Evolutionary conservation across 2,113 vertebrate species (phyloP), one percentile per base, ranked within the genome.

Genomic region (Paratilapia polleni): DNA sequence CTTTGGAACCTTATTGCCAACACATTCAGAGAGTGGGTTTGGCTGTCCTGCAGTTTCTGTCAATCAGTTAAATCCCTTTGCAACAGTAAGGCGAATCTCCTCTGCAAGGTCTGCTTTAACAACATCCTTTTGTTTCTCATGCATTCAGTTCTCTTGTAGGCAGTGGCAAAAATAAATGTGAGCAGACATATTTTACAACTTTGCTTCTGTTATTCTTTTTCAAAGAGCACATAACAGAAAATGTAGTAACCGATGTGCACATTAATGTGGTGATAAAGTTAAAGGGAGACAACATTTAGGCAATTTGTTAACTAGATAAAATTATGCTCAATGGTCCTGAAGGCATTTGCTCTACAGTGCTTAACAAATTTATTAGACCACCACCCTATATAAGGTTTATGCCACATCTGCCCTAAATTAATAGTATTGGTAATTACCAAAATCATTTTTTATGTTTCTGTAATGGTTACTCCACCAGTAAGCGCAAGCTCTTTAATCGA

Each of bases 21-120:
- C 63, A 57, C 78, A 77, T 91, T 90, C 84, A 90, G 80, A 78
- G 22, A 82, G 74, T 52, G 82, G 70, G 82, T 82, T 89, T 56
- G 19, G 58, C 79, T 81, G 84, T 88, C 84, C 87, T 91, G 75
- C 77, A 87, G 66, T 87, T 87, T 92, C 91, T 92, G 86, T 94
- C 94, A 91, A 84, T 92, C 93, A 94, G 74, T 89, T 64, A 86
- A 91, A 90, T 90, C 85, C 87, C 85, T 86, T 89, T 88, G 80
- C 82, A 88, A 75, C 78, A 81, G 77, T 66, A 81, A 64, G 77
- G 63, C 41, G 41, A 89, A 75, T 82, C 57, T 79, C 47, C 26
- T 87, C 84, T 82, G 36, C 24, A 87, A 84, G 87, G 83, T 84
- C 73, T 31, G 64, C 88, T 88, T 85, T 77, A 85, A 79, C 62